Evolutionary conservation across 2,797 vertebrate species (phyloP).

Genomic region (Dipus sagitta): DNA sequence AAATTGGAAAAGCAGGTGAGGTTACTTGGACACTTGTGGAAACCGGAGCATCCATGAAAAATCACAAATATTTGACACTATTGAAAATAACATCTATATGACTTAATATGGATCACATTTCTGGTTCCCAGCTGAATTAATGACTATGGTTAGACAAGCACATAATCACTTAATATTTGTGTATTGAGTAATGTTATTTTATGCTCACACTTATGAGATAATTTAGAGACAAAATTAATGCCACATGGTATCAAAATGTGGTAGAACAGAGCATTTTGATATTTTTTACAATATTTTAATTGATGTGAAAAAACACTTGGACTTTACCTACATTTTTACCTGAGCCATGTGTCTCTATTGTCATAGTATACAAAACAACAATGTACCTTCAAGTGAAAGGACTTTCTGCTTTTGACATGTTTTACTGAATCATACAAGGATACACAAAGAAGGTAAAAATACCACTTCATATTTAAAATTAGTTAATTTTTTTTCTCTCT

Average conservation of each 20-base stretch:
- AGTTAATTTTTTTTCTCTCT: neutral
- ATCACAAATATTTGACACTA: constrained; percentile 74
- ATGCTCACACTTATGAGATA: constrained; percentile 66
- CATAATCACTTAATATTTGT: constrained; percentile 73
- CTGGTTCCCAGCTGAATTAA: constrained; percentile 67
- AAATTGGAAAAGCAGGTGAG: constrained; percentile 82
- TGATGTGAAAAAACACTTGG: neutral
- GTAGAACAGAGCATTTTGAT: neutral
- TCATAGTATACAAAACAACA: neutral
- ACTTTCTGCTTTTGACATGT: neutral
- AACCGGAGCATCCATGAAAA: constrained; percentile 79
- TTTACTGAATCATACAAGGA: neutral
- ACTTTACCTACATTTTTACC: neutral
- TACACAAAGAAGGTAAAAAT: constrained; percentile 16
- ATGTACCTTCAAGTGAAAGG: neutral
- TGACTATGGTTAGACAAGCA: constrained; percentile 27
- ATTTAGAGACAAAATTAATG: constrained; percentile 67
- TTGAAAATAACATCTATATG: constrained; percentile 62
- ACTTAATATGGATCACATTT: constrained; percentile 73
- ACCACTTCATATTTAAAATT: constrained; percentile 16
- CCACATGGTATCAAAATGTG: constrained; percentile 47
- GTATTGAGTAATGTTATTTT: constrained; percentile 68
- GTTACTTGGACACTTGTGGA: constrained; percentile 66
- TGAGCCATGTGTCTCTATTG: neutral
- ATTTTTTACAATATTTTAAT: neutral